Evolutionary conservation across 2,797 vertebrate genomes (phyloP).

Genomic region (Cyclopterus lumpus): DNA sequence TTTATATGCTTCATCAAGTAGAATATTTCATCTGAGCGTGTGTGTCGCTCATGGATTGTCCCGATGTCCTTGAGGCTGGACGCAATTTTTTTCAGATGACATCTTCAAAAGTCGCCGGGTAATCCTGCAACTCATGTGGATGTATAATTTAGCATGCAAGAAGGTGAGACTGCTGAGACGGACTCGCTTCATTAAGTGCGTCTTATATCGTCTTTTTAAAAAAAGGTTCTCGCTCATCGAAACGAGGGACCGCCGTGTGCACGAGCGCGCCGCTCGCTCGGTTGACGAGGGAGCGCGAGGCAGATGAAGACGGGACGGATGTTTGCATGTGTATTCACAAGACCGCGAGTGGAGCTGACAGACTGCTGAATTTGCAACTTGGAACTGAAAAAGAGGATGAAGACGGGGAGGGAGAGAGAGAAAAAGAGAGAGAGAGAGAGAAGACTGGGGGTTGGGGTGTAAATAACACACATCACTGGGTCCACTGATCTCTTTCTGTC

Average conservation of each 20-base stretch:
- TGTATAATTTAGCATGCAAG: constrained; percentile 65
- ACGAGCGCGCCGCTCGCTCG: background rate
- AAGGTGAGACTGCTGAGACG: constrained; percentile 61
- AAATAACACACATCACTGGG: constrained; percentile 75
- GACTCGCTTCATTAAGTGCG: constrained; percentile 25
- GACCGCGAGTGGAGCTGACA: constrained; percentile 68
- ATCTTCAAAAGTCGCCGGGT: constrained; percentile 66
- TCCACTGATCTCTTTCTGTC: constrained; percentile 73
- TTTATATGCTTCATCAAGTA: constrained; percentile 60
- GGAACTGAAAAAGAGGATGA: constrained; percentile 59
- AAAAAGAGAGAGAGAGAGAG: constrained; percentile 23
- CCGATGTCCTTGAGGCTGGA: constrained; percentile 59
- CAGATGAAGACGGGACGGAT: constrained; percentile 47
- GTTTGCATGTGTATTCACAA: constrained; percentile 58
- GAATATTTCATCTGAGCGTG: constrained; percentile 37
- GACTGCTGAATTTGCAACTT: constrained; percentile 78
- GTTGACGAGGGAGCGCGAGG: constrained; percentile 17
- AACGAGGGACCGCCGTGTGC: constrained; percentile 31
- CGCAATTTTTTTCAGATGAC: constrained; percentile 67
- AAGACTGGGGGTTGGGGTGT: constrained; percentile 57
- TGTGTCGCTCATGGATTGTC: constrained; percentile 35
- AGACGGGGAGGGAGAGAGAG: constrained; percentile 17
- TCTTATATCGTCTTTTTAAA: background rate
- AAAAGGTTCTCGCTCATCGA: constrained; percentile 36
- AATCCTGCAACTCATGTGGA: constrained; percentile 65